phyloP scores from a whole-genome alignment of 2,113 vertebrate species.

The Tachuris rubrigastra region DNA sequence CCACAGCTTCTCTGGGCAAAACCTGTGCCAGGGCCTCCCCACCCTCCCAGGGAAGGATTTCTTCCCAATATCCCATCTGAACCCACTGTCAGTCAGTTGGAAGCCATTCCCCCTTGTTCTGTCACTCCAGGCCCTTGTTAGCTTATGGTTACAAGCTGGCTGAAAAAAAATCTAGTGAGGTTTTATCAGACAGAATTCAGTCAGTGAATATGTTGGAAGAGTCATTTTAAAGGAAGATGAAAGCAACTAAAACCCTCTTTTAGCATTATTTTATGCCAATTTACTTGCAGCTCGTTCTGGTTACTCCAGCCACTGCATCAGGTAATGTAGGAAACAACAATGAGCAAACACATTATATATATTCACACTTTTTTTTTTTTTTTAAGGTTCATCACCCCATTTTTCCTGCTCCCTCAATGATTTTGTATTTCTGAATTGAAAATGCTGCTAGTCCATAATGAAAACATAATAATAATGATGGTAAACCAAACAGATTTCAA shows the following conservation, averaged over 20 bases:
- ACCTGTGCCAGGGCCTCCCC: not conserved
- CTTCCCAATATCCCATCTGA: not conserved
- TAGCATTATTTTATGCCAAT: not conserved
- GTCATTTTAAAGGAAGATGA: not conserved
- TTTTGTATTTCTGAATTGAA: not conserved
- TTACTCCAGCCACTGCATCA: not conserved
- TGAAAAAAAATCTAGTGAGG: not conserved
- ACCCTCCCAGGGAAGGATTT: not conserved
- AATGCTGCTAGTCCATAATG: not conserved
- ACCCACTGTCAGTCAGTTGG: not conserved
- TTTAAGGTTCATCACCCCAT: not conserved
- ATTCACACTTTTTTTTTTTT: not conserved
- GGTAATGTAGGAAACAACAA: not conserved
- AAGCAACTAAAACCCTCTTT: not conserved
- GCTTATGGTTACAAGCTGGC: not conserved
- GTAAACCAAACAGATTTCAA: not conserved
- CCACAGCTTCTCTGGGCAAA: not conserved
- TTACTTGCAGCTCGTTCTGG: not conserved
- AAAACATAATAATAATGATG: not conserved
- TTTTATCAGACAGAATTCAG: not conserved
- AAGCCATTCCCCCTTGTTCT: not conserved
- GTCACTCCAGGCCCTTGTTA: not conserved
- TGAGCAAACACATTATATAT: not conserved
- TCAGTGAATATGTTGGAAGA: not conserved
- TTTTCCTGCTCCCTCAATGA: not conserved